Conservation (phyloP, 2,888 invertebrate species). For the Neocrepidodera transversa region DNA sequence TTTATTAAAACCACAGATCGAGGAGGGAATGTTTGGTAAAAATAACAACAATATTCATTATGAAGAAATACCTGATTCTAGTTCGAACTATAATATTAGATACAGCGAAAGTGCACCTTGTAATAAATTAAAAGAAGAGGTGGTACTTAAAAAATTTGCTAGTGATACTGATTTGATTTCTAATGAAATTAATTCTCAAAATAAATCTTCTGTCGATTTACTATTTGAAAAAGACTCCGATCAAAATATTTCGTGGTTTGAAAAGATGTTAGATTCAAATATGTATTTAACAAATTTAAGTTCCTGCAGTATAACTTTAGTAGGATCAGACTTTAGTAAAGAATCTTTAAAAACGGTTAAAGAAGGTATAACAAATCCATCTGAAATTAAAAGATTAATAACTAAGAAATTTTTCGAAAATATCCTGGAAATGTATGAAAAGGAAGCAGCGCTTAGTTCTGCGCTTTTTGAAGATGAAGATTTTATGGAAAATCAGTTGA, state of each 20-base stretch:
- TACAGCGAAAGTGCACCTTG: neutral
- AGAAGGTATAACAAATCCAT: neutral
- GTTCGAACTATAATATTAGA: neutral
- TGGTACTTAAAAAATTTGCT: neutral
- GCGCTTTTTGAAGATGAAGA: conserved; percentile 36
- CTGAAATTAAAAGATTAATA: conserved; percentile 23
- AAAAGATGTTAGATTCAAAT: conserved; percentile 15
- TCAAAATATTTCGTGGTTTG: neutral
- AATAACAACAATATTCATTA: conserved; percentile 21
- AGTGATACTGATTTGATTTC: neutral
- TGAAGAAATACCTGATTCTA: conserved; percentile 36
- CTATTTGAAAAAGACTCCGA: conserved; percentile 5
- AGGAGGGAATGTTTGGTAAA: conserved; percentile 1
- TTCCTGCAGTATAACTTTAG: conserved; percentile 19
- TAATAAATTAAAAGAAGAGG: neutral
- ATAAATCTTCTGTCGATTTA: neutral
- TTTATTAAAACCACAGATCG: conserved; percentile 39
- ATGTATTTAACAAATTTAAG: conserved; percentile 24
- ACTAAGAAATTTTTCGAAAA: conserved; percentile 39
- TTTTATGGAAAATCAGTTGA: conserved; percentile 35
- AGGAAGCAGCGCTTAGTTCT: conserved; percentile 36
- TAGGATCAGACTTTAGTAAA: neutral
- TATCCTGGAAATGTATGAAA: conserved; percentile 40
- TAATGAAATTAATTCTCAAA: too few relatives aligned
- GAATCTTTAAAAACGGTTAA: neutral